A percentile compares a stretch with the other conserved stretches of the same genome.
Evolutionary conservation across 2,797 vertebrate genomes (phyloP).

Genomic region (Sebastes elongatus): DNA sequence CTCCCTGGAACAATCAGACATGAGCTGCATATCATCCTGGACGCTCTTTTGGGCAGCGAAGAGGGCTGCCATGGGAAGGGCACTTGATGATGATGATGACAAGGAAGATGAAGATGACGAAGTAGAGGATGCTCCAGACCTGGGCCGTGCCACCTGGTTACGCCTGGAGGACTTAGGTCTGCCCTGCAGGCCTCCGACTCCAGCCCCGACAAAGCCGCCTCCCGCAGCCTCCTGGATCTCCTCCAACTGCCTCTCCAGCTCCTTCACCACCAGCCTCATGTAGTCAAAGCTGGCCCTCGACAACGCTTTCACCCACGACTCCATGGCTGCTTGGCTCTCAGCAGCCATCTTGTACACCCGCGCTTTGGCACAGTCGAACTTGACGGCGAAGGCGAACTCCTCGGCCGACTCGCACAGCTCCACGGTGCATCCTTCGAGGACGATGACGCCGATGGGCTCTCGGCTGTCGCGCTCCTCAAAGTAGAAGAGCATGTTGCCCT

Average conservation of each 20-base stretch:
- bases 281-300: conserved; percentile 96
- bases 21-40: conserved; percentile 67
- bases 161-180: conserved; percentile 54
- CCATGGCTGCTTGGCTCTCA: conserved; percentile 91
- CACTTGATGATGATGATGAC: conserved; percentile 59
- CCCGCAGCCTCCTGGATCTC: conserved; percentile 81
- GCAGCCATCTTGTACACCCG: conserved; percentile 93
- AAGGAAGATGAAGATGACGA: conserved; percentile 70
- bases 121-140: conserved; percentile 62
- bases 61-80: not conserved
- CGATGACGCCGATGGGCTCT: conserved; percentile 93
- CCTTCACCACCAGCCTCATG: conserved; percentile 93
- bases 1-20: conserved; percentile 76
- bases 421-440: conserved; percentile 96
- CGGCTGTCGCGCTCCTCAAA: conserved; percentile 92
- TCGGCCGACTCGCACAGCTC: conserved; percentile 92
- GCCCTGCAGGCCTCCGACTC: conserved; percentile 1
- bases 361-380: conserved; percentile 86
- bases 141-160: conserved; percentile 44
- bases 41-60: conserved; percentile 32
- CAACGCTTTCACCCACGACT: conserved; percentile 96
- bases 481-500: conserved; percentile 99
- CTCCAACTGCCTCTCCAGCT: conserved; percentile 94
- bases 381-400: conserved; percentile 92
- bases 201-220: not conserved